Evolutionary conservation across 2,797 vertebrate species (phyloP).

Genomic region (Antennarius maculatus): DNA sequence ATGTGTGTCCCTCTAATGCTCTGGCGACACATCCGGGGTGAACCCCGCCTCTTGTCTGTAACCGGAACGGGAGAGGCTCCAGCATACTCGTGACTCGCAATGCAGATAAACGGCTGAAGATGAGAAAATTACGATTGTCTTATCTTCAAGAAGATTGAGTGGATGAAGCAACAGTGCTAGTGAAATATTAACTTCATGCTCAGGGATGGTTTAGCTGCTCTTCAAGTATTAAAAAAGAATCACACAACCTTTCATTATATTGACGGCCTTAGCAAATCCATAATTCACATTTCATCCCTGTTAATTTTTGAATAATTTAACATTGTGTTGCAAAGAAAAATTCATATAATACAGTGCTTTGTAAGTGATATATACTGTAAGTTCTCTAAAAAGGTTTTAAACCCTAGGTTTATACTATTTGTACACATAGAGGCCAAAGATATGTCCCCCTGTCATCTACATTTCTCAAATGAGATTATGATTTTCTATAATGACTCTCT

Average conservation of each 20-base stretch:
- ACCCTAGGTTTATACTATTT: slow-evolving; percentile 6
- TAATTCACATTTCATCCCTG: slow-evolving; percentile 32
- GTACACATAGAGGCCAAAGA: not conserved
- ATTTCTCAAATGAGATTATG: not conserved
- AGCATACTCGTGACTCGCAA: too few relatives aligned
- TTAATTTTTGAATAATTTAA: slow-evolving; percentile 51
- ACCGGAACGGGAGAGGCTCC: too few relatives aligned
- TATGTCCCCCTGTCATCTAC: not conserved
- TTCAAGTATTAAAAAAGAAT: slow-evolving; percentile 23
- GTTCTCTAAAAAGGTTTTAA: slow-evolving; percentile 14
- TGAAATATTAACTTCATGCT: slow-evolving; percentile 50
- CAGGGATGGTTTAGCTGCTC: slow-evolving; percentile 30
- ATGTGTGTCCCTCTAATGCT: too few relatives aligned
- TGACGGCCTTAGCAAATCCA: slow-evolving; percentile 23
- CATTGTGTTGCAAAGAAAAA: slow-evolving; percentile 7
- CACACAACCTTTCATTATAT: slow-evolving; percentile 9
- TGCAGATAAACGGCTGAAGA: too few relatives aligned
- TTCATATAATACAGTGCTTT: not conserved
- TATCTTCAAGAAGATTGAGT: not conserved
- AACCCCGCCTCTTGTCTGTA: too few relatives aligned
- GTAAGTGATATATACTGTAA: not conserved
- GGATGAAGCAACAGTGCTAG: slow-evolving; percentile 42
- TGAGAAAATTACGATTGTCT: too few relatives aligned
- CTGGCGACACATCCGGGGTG: too few relatives aligned
- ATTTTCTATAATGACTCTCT: slow-evolving; percentile 8